Conservation (phyloP, 2,113 vertebrate species). For the Grus americana region DNA sequence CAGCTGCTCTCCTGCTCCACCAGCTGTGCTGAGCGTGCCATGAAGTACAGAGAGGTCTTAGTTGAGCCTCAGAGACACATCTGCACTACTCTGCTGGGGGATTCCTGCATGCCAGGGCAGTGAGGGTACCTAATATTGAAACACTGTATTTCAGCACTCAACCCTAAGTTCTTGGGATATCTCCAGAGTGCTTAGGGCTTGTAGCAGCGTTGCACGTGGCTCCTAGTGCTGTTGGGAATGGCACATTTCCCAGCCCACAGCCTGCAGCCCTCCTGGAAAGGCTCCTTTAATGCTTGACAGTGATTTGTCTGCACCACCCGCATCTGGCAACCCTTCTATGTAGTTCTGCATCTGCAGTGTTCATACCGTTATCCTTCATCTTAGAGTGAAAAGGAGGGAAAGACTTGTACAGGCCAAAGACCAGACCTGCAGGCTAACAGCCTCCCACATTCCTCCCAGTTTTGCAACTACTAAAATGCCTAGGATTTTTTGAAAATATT, state of each 20-base stretch:
- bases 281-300: background rate
- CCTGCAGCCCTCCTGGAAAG: background rate
- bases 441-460: background rate
- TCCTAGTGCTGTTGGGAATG: background rate
- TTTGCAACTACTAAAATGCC: background rate
- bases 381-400: background rate
- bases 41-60: background rate
- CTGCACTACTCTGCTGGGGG: background rate
- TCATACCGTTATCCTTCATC: background rate
- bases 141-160: background rate
- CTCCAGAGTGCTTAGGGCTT: background rate
- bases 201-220: background rate
- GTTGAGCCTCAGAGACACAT: background rate
- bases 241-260: background rate
- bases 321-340: background rate
- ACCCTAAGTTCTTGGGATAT: background rate
- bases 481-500: background rate
- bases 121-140: background rate
- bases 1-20: background rate
- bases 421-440: background rate
- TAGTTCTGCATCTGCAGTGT: background rate
- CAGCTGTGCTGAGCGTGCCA: background rate
- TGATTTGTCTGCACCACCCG: background rate
- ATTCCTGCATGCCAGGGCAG: background rate
- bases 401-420: background rate